Percentiles rank a stretch among this genome's conserved stretches.
Conservation (phyloP, 2,113 vertebrate genomes). For the Phalacrocorax pelagicus region DNA sequence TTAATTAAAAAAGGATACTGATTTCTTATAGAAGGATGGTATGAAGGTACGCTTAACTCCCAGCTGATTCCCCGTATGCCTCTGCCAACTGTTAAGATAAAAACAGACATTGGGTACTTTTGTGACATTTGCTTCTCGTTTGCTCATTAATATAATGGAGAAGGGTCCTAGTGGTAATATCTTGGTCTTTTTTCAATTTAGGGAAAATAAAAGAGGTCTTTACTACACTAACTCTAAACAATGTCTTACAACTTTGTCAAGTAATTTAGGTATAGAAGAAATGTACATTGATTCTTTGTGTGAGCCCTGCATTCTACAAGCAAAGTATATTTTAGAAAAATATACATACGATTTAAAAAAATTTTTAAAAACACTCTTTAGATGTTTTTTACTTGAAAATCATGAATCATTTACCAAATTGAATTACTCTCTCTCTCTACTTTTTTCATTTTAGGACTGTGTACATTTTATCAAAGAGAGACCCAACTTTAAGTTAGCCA, state of each 20-base stretch:
- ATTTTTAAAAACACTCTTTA: background rate
- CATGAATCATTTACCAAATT: background rate
- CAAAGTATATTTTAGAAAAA: background rate
- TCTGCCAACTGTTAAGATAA: background rate
- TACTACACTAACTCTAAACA: background rate
- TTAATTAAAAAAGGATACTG: background rate
- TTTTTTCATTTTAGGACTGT: background rate
- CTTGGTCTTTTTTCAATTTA: background rate
- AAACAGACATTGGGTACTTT: background rate
- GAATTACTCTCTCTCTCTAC: fast-evolving
- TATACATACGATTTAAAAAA: fast-evolving
- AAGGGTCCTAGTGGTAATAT: background rate
- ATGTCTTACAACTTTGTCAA: background rate
- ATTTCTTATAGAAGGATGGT: background rate
- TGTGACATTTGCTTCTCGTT: background rate
- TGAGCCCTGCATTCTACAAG: background rate
- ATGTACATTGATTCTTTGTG: background rate
- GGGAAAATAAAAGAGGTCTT: background rate
- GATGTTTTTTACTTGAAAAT: background rate
- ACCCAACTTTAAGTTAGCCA: background rate
- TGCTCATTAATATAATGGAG: background rate
- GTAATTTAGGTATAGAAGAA: background rate
- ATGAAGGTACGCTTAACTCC: background rate
- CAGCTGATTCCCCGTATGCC: fast-evolving
- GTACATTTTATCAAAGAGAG: background rate